These are phyloP conservation scores for Lerista edwardsae DNA, from an alignment of 2,797 vertebrate genomes.

Conservation along the genomic window DNA sequence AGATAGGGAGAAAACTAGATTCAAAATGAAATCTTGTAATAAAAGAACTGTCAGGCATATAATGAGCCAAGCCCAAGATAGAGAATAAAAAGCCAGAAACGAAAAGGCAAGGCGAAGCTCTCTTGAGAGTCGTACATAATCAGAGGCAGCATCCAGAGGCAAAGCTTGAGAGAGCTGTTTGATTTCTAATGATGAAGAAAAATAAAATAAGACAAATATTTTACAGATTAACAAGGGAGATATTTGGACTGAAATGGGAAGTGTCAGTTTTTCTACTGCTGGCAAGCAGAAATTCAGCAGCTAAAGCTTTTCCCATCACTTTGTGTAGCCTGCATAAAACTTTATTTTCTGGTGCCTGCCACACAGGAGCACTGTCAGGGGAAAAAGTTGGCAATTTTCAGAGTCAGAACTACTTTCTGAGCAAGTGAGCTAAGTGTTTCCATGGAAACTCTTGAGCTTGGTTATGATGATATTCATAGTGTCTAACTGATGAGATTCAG, in stretches of 20 bases:
- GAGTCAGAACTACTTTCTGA: background rate
- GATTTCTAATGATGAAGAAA: slow-evolving; percentile 51
- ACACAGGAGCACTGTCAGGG: background rate
- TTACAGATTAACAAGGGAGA: slow-evolving; percentile 12
- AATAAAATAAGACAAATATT: slow-evolving; percentile 1
- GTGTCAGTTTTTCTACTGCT: background rate
- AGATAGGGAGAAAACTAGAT: slow-evolving; percentile 60
- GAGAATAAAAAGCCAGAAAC: slow-evolving; percentile 49
- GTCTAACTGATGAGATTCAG: background rate
- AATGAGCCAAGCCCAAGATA: slow-evolving; percentile 46
- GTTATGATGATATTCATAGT: background rate
- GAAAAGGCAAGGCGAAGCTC: slow-evolving; percentile 30
- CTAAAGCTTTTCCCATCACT: background rate
- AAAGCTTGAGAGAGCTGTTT: slow-evolving; percentile 55
- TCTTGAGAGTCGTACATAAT: slow-evolving; percentile 61
- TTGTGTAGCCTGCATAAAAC: background rate
- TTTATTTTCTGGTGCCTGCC: too few relatives aligned
- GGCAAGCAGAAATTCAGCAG: background rate
- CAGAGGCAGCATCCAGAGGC: slow-evolving; percentile 50
- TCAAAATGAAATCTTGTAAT: slow-evolving; percentile 68
- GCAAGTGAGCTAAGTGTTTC: background rate
- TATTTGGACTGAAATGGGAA: background rate
- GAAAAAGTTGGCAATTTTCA: background rate
- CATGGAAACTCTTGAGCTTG: background rate
- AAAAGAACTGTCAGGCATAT: slow-evolving; percentile 63